Evolutionary conservation across 2,888 invertebrate genomes (phyloP).

Genomic region (Polylopha cassiicola): DNA sequence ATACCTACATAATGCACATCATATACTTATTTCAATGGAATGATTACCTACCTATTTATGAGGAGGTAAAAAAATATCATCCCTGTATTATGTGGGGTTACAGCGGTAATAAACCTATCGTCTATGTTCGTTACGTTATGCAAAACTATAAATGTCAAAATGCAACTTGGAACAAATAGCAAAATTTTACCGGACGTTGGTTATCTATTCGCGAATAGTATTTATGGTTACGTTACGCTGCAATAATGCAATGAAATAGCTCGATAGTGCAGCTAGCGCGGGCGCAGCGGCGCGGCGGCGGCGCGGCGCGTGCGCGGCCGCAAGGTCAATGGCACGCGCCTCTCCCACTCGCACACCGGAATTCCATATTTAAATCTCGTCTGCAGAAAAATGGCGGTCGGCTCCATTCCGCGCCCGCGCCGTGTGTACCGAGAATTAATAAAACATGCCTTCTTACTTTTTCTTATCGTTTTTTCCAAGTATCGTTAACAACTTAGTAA

Average conservation of each 20-base stretch:
- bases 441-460: constrained; percentile 67
- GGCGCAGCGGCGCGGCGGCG: constrained; percentile 36
- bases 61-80: no score
- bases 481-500: constrained; percentile 61
- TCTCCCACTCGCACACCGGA: constrained; percentile 76
- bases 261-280: constrained; percentile 33
- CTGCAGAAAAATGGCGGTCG: constrained; percentile 76
- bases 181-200: no score
- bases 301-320: constrained; percentile 67
- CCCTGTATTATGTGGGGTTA: no score
- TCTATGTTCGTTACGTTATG: no score
- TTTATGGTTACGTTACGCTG: constrained; percentile 14
- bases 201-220: no score
- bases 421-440: constrained; percentile 73
- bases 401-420: constrained; percentile 64
- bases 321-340: constrained; percentile 76
- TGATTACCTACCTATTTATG: no score
- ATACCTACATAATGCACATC: no score
- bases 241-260: constrained; percentile 11
- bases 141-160: neutral
- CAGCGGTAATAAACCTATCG: no score
- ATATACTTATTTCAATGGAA: no score
- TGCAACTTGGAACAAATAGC: no score
- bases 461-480: constrained; percentile 62
- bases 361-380: constrained; percentile 78